A percentile compares a stretch with the other conserved stretches of the same genome.
phyloP scores from a whole-genome alignment of 2,113 vertebrate species.

The Felis catus region F.catus_Fca126_mat1.0 CM031414.1:90302501-90303000 shows the following conservation, averaged over 20 bases:
- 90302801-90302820: constrained; percentile 90
- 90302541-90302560: constrained; percentile 89
- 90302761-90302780: constrained; percentile 88
- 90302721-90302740: constrained; percentile 70
- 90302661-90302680: constrained; percentile 83
- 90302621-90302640: constrained; percentile 92
- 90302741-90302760: constrained; percentile 89
- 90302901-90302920: constrained; percentile 88
- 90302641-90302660: constrained; percentile 90
- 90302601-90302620: constrained; percentile 92
- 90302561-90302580: constrained; percentile 90
- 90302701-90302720: constrained; percentile 71
- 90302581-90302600: constrained; percentile 92
- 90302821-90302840: constrained; percentile 85
- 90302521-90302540: constrained; percentile 89
- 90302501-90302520: constrained; percentile 90
- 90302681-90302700: constrained; percentile 78
- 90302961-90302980: no score
- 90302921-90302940: background rate
- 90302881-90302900: constrained; percentile 96
- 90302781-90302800: constrained; percentile 86
- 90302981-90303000: no score
- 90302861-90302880: constrained; percentile 95
- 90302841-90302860: constrained; percentile 92
- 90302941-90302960: background rate